Evolutionary conservation across 1,140 invertebrate genomes (phyloP).

Genomic region (Neodiprion lecontei): DNA sequence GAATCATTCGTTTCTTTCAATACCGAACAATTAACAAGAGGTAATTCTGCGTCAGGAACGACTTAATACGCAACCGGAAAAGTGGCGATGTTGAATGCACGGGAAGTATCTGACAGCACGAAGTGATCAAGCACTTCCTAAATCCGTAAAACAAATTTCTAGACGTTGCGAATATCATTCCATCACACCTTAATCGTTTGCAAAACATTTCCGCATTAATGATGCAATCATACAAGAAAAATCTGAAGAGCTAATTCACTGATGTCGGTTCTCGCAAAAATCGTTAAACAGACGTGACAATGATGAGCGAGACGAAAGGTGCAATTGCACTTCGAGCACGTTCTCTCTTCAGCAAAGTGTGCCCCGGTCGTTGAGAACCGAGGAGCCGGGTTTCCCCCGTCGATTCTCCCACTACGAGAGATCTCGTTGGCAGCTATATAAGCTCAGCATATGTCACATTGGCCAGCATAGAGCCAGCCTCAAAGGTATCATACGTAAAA

Average conservation of each 20-base stretch:
- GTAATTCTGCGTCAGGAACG: too few species aligned
- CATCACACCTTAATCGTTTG: too few species aligned
- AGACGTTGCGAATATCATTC: too few species aligned
- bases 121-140: too few species aligned
- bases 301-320: background rate
- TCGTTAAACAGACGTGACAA: background rate
- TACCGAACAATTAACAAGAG: too few species aligned
- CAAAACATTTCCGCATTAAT: too few species aligned
- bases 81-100: too few species aligned
- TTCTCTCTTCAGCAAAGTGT: background rate
- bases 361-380: background rate
- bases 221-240: too few species aligned
- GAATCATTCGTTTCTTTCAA: too few species aligned
- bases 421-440: slow-evolving; percentile 19
- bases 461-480: background rate
- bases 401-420: slow-evolving; percentile 6
- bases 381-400: slow-evolving; percentile 15
- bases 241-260: background rate
- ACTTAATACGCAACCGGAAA: too few species aligned
- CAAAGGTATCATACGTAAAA: background rate
- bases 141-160: too few species aligned
- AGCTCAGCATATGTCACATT: slow-evolving; percentile 11
- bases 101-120: too few species aligned
- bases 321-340: background rate
- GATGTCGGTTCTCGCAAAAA: background rate